Conservation (phyloP, 2,888 invertebrate genomes). For the Rhimphoctona megacephalus region DNA sequence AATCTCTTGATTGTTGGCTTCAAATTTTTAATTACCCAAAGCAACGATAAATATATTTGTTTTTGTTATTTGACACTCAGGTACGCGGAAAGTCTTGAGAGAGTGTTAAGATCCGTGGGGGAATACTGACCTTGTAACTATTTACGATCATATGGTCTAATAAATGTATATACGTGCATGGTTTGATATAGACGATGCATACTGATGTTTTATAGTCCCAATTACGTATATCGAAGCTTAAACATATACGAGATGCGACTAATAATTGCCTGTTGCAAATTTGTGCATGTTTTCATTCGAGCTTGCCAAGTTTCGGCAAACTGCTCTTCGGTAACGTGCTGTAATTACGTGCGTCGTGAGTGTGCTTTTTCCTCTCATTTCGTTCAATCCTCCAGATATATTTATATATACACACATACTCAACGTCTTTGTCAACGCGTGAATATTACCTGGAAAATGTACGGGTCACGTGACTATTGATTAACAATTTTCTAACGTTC, state of each 20-base stretch:
- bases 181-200: too few species aligned
- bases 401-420: background rate
- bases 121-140: slow-evolving; percentile 33
- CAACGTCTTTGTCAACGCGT: background rate
- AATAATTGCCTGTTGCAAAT: slow-evolving; percentile 46
- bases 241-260: slow-evolving; percentile 26
- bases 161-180: background rate
- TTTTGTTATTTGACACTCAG: slow-evolving; percentile 11
- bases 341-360: slow-evolving; percentile 24
- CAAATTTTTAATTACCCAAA: background rate
- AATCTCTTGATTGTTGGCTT: background rate
- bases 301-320: slow-evolving; percentile 28
- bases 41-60: background rate
- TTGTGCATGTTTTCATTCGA: slow-evolving; percentile 34
- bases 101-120: slow-evolving; percentile 16
- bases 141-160: slow-evolving; percentile 2
- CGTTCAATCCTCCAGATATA: background rate
- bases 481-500: background rate
- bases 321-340: slow-evolving; percentile 28
- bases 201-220: background rate
- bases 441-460: slow-evolving; percentile 20
- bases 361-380: background rate
- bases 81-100: slow-evolving; percentile 12
- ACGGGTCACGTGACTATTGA: background rate
- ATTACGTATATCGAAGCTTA: slow-evolving; percentile 7